phyloP scores from a whole-genome alignment of 2,113 vertebrate species.

The Rhagologus leucostigma region DNA sequence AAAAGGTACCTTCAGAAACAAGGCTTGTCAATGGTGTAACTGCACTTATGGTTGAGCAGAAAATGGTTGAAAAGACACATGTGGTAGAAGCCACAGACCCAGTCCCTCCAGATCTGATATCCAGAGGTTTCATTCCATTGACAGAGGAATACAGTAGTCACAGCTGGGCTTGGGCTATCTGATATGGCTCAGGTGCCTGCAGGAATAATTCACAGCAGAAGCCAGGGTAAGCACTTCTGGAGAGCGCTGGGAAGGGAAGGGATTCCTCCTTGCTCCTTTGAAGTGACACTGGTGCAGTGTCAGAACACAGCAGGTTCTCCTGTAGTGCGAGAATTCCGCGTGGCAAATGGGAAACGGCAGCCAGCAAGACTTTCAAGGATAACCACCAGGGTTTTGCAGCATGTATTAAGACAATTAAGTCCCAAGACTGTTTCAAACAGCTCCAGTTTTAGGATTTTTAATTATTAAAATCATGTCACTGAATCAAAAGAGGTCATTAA shows the following conservation, averaged over 20 bases:
- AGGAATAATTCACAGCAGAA: not conserved
- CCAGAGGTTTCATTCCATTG: not conserved
- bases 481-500: constrained; percentile 28
- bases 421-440: not conserved
- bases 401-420: not conserved
- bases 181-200: not conserved
- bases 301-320: not conserved
- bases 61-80: not conserved
- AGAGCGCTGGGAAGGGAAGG: not conserved
- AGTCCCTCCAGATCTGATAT: not conserved
- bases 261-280: not conserved
- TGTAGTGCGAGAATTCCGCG: rapidly evolving
- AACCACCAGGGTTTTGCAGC: no score
- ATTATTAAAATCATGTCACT: constrained; percentile 25
- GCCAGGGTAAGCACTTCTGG: not conserved
- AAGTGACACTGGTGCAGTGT: not conserved
- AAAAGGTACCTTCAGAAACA: not conserved
- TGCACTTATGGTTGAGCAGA: not conserved
- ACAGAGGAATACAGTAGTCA: not conserved
- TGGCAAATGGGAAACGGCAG: not conserved
- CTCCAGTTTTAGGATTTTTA: constrained; percentile 11
- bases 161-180: not conserved
- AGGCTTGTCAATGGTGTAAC: not conserved
- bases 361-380: not conserved
- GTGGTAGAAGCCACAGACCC: not conserved